phyloP scores from a whole-genome alignment of 2,888 invertebrate genomes.

The Hylaea fasciaria region DNA sequence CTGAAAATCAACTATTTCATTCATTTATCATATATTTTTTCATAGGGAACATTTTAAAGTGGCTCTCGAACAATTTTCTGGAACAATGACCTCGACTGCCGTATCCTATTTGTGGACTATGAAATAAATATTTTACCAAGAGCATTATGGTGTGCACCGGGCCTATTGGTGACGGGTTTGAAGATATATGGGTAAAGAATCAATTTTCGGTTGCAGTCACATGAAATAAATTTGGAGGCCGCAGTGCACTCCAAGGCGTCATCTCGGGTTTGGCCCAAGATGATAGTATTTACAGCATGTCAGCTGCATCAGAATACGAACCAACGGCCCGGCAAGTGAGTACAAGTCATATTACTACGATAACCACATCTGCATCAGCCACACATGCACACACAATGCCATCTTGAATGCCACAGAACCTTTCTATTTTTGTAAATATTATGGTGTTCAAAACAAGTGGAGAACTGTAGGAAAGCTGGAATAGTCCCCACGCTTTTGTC shows the following conservation, averaged over 20 bases:
- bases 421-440: conserved; percentile 36
- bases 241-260: conserved; percentile 78
- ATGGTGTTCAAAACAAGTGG: conserved; percentile 20
- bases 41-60: conserved; percentile 69
- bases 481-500: conserved; percentile 9
- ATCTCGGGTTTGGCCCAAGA: conserved; percentile 84
- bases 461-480: conserved; percentile 2
- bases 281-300: conserved; percentile 83
- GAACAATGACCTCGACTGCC: conserved; percentile 82
- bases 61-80: conserved; percentile 71
- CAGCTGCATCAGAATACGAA: conserved; percentile 82
- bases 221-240: conserved; percentile 78
- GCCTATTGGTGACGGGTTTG: conserved; percentile 61
- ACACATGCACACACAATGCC: conserved; percentile 16
- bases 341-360: conserved; percentile 43
- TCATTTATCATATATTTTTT: conserved; percentile 69
- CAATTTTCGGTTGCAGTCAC: conserved; percentile 82
- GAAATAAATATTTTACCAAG: conserved; percentile 79
- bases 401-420: conserved; percentile 19
- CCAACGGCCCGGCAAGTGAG: conserved; percentile 83
- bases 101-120: conserved; percentile 78
- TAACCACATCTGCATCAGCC: conserved; percentile 22
- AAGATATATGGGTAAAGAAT: conserved; percentile 73
- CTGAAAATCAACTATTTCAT: conserved; percentile 56
- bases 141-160: conserved; percentile 70